Evolutionary conservation across 2,888 invertebrate species (phyloP).

Genomic region (Terebella lapidaria): DNA sequence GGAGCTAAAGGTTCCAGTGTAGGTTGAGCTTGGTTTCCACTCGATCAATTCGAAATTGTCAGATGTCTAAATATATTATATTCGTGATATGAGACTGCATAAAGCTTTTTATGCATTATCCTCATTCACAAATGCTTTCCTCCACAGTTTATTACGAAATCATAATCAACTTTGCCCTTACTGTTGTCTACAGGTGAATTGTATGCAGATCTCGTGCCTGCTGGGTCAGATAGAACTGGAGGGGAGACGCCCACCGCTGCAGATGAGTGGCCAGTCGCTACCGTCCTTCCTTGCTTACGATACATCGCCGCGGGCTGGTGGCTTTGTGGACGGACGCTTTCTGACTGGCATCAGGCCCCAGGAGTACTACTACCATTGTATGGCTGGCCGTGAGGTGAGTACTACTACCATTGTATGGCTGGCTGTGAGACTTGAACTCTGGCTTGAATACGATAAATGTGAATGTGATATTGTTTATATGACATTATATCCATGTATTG

Average conservation of each 20-base stretch:
- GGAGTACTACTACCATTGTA: slow-evolving; percentile 99
- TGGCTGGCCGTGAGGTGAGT: slow-evolving; percentile 93
- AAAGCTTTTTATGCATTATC: no score
- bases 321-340: slow-evolving; percentile 93
- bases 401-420: neutral
- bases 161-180: no score
- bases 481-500: neutral
- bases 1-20: slow-evolving; percentile 98
- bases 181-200: slow-evolving; percentile 66
- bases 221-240: slow-evolving; percentile 98
- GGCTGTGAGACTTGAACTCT: neutral
- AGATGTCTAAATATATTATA: no score
- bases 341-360: slow-evolving; percentile 97
- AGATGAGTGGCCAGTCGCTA: slow-evolving; percentile 82
- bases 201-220: slow-evolving; percentile 96
- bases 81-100: no score
- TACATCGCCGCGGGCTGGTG: slow-evolving; percentile 84
- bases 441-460: neutral
- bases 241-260: slow-evolving; percentile 90
- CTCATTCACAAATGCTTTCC: no score
- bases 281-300: slow-evolving; percentile 89
- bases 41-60: no score
- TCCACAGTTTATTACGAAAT: no score
- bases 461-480: neutral
- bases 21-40: slow-evolving; percentile 35